Percentiles rank a stretch among this genome's conserved stretches.
phyloP scores from a whole-genome alignment of 1,140 invertebrate genomes.

The Apolygus lucorum region DNA sequence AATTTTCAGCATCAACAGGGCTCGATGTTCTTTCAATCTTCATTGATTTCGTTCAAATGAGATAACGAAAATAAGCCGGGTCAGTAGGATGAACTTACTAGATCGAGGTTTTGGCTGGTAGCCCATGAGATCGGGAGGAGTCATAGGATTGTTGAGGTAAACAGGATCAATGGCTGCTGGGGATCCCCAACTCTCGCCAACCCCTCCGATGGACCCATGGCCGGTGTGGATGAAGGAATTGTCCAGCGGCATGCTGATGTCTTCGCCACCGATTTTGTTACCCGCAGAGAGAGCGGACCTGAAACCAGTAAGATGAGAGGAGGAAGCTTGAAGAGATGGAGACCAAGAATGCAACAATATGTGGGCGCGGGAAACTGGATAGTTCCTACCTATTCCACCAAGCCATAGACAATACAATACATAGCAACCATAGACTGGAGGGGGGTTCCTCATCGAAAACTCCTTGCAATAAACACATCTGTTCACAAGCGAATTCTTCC shows the following conservation, averaged over 20 bases:
- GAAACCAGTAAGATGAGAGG: too few species aligned
- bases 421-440: too few species aligned
- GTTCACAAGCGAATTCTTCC: too few species aligned
- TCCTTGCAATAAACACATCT: too few species aligned
- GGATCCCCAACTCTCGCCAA: constrained; percentile 81
- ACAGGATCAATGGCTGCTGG: constrained; percentile 72
- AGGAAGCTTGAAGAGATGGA: too few species aligned
- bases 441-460: too few species aligned
- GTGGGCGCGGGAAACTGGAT: too few species aligned
- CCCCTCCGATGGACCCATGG: constrained; percentile 54
- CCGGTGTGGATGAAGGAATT: constrained; percentile 82
- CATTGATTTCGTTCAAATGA: too few species aligned
- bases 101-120: constrained; percentile 36
- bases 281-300: constrained; percentile 9
- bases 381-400: too few species aligned
- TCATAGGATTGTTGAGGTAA: constrained; percentile 75
- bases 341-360: too few species aligned
- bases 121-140: constrained; percentile 64
- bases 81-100: constrained; percentile 29
- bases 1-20: too few species aligned
- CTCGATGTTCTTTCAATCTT: too few species aligned
- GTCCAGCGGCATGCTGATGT: constrained; percentile 66
- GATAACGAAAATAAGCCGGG: constrained; percentile 34
- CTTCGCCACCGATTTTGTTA: constrained; percentile 43
- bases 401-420: background rate